phyloP scores from a whole-genome alignment of 2,113 vertebrate species.

The Bufo gargarizans region DNA sequence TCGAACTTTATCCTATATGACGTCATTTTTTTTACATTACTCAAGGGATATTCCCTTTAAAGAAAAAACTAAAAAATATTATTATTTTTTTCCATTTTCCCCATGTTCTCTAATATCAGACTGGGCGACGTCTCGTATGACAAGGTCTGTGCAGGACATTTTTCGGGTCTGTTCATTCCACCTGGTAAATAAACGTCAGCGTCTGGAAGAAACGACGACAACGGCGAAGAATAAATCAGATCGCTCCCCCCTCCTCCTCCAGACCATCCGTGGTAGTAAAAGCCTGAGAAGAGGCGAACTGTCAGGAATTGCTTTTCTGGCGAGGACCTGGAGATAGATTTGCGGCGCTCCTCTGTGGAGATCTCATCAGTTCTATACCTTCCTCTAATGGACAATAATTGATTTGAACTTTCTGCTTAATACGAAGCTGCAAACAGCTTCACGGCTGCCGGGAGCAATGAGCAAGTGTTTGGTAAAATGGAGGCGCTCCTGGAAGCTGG shows the following conservation, averaged over 20 bases:
- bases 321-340: slow-evolving; percentile 81
- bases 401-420: slow-evolving; percentile 84
- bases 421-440: slow-evolving; percentile 79
- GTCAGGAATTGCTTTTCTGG: slow-evolving; percentile 76
- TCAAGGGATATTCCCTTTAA: too few species aligned
- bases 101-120: neutral
- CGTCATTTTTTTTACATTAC: too few species aligned
- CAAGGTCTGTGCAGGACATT: neutral
- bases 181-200: slow-evolving; percentile 40
- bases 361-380: slow-evolving; percentile 85
- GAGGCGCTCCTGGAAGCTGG: slow-evolving; percentile 55
- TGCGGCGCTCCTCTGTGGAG: slow-evolving; percentile 79
- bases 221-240: slow-evolving; percentile 16
- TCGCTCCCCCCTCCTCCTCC: neutral
- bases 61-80: too few species aligned
- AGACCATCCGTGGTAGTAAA: slow-evolving; percentile 77
- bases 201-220: neutral
- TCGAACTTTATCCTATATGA: too few species aligned
- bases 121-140: neutral
- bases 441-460: slow-evolving; percentile 68
- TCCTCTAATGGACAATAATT: slow-evolving; percentile 87
- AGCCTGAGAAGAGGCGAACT: slow-evolving; percentile 80
- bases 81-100: neutral
- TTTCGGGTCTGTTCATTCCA: neutral
- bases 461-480: slow-evolving; percentile 77